Conservation (phyloP, 2,113 vertebrate species). For the Ictidomys tridecemlineatus region DNA sequence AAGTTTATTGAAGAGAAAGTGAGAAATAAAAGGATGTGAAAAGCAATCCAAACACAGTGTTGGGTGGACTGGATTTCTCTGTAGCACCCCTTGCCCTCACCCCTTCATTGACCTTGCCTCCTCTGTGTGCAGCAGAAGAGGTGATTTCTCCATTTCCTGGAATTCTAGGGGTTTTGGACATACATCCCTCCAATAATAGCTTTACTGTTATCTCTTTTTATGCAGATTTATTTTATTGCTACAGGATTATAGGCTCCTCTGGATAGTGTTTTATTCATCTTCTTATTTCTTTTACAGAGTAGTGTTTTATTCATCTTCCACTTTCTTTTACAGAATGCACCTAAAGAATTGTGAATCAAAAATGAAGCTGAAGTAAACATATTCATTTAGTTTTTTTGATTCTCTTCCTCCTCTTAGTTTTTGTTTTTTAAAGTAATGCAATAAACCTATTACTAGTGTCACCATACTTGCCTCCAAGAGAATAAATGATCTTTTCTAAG, state of each 20-base stretch:
- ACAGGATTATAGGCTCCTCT: neutral
- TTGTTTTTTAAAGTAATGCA: neutral
- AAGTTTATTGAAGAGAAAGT: neutral
- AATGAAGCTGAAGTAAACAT: neutral
- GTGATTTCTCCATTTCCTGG: neutral
- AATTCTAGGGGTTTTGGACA: neutral
- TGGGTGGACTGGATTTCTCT: neutral
- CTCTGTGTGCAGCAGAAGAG: neutral
- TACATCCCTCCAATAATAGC: neutral
- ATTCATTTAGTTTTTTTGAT: neutral
- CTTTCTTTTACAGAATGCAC: neutral
- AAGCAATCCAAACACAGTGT: neutral
- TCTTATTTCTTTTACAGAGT: neutral
- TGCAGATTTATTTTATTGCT: neutral
- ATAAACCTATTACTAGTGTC: neutral
- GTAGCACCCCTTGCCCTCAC: neutral
- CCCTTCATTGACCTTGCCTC: fast-evolving
- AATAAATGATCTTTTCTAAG: neutral
- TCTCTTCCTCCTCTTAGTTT: neutral
- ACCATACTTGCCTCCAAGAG: neutral
- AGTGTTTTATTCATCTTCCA: neutral
- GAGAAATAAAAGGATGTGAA: neutral
- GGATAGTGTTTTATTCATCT: neutral
- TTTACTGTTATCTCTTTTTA: neutral
- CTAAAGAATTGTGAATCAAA: neutral